phyloP scores from a whole-genome alignment of 2,797 vertebrate species.

The Nyctalus aviator region DNA sequence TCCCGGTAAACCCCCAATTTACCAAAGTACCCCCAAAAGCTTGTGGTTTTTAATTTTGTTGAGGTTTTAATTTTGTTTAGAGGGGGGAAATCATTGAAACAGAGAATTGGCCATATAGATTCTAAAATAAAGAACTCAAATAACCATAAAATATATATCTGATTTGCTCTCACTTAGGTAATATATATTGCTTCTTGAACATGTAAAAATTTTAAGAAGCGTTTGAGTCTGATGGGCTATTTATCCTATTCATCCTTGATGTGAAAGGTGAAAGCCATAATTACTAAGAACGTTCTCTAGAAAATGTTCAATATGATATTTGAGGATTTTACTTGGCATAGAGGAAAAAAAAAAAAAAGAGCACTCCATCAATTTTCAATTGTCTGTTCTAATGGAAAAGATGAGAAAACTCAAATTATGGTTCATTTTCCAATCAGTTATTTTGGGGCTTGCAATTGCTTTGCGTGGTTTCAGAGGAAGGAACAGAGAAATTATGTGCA shows the following conservation, averaged over 20 bases:
- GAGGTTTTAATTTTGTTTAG: constrained; percentile 42
- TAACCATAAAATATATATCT: not conserved
- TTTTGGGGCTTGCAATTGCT: not conserved
- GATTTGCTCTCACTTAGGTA: not conserved
- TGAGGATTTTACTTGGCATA: not conserved
- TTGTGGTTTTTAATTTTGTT: not conserved
- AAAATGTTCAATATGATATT: not conserved
- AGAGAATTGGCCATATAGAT: constrained; percentile 9
- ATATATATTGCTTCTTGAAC: constrained; percentile 18
- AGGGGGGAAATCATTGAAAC: not conserved
- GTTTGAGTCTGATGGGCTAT: not conserved
- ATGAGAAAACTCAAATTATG: not conserved
- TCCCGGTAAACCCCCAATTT: not conserved
- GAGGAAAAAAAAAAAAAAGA: not conserved
- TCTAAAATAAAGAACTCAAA: constrained; percentile 35
- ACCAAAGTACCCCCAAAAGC: not conserved
- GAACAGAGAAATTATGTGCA: not conserved
- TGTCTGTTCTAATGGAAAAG: constrained; percentile 16
- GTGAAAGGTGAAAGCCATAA: constrained; percentile 3
- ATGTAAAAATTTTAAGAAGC: constrained; percentile 19
- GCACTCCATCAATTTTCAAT: not conserved
- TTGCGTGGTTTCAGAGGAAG: not conserved
- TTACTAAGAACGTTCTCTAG: constrained; percentile 11
- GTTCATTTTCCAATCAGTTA: not conserved
- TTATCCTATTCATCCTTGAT: not conserved